Evolutionary conservation across 2,888 invertebrate genomes (phyloP), one percentile per base, ranked within the genome.

Genomic region (Agrochola circellaris): DNA sequence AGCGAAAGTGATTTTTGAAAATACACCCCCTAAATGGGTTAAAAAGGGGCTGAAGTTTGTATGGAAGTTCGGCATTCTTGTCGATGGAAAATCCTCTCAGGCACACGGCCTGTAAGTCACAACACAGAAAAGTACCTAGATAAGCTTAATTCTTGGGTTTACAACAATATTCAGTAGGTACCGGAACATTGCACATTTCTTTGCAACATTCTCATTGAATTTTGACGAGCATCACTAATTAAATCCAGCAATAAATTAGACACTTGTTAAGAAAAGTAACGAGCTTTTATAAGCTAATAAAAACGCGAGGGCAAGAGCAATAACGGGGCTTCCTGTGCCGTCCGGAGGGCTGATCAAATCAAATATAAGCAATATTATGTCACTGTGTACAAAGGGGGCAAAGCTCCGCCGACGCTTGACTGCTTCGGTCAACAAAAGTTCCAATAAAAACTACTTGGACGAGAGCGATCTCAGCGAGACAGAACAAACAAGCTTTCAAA

Each of bases 381-480:
- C 93, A 90, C 89, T 93, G 94, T 94, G 91, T 92, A 92, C 93
- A 93, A 88, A 94, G 92, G 91, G 94, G 92, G 92, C 89, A 88
- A 89, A 89, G 79, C 88, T 87, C 79, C 78, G 83, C 88, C 89
- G 87, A 88, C 91, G 93, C 93, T 93, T 90, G 93, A 91, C 93
- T 93, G 92, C 91, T 89, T 93, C 88, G 87, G 93, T 93, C 94
- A 95, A 94, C 95, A 96, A 89, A 93, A 93, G 89, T 91, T 94
- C 94, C 93, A 96, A 96, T 96, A 96, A 95, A 95, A 96, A 96
- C 95, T 95, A 96, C 95, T 95, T 93, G 94, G 93, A 91, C 89
- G 90, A 90, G 91, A 91, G 90, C 90, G 91, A 93, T 92, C 93
- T 91, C 92, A 89, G 92, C 83, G 90, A 90, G 89, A 90, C 90